Evolutionary conservation across 2,888 invertebrate species (phyloP).

Genomic region (Macropis europaea): DNA sequence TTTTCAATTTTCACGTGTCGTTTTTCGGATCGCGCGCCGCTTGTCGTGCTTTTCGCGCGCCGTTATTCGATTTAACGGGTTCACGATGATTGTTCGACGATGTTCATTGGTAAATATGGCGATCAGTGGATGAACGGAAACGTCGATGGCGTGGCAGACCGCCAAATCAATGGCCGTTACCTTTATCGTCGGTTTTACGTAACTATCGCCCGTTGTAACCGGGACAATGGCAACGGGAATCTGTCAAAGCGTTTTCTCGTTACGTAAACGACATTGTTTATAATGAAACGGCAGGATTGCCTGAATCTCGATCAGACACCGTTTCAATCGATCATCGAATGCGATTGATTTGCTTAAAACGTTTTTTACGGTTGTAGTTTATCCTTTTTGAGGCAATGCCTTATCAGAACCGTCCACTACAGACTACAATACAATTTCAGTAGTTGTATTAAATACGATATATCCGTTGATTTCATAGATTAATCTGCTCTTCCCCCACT

Average conservation of each 20-base stretch:
- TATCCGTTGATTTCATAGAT: too few relatives aligned
- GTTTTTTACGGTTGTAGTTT: too few relatives aligned
- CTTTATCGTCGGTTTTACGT: slow-evolving; percentile 40
- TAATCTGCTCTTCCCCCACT: too few relatives aligned
- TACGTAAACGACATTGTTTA: background rate
- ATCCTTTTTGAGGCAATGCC: too few relatives aligned
- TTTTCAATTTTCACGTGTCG: background rate
- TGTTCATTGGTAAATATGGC: slow-evolving; percentile 27
- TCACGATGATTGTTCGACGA: slow-evolving; percentile 31
- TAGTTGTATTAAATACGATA: too few relatives aligned
- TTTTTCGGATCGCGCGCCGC: too few relatives aligned
- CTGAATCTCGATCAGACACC: background rate
- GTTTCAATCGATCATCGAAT: too few relatives aligned
- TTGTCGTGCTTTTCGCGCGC: background rate
- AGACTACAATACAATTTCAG: too few relatives aligned
- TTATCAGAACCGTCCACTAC: too few relatives aligned
- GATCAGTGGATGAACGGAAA: background rate
- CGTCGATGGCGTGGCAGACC: slow-evolving; percentile 32
- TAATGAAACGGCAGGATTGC: background rate
- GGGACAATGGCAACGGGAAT: slow-evolving; percentile 31
- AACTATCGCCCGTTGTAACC: slow-evolving; percentile 28
- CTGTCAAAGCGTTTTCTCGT: slow-evolving; percentile 25
- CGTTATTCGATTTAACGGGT: slow-evolving; percentile 22
- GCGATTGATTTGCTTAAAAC: too few relatives aligned
- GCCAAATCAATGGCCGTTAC: slow-evolving; percentile 40